phyloP scores from a whole-genome alignment of 2,888 invertebrate genomes.

The Empis livida region DNA sequence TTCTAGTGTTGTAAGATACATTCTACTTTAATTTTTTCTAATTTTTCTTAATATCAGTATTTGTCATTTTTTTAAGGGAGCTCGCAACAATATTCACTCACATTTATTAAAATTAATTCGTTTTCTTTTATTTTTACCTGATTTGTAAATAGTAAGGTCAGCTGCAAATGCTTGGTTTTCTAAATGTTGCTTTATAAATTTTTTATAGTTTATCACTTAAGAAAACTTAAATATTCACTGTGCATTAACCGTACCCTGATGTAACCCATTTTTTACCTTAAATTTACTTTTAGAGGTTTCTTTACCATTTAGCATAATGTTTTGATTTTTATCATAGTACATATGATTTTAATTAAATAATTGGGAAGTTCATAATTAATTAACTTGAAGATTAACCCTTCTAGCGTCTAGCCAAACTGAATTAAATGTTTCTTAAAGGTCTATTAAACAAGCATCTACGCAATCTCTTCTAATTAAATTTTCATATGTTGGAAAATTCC shows the following conservation, averaged over 20 bases:
- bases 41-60: neutral
- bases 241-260: neutral
- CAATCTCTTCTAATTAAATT: too few species aligned
- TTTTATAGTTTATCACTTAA: too few species aligned
- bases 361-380: neutral
- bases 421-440: neutral
- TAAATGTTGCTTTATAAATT: too few species aligned
- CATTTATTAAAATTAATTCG: neutral
- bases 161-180: slow-evolving; percentile 1
- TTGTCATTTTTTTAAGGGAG: neutral
- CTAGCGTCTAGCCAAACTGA: neutral
- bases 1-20: neutral
- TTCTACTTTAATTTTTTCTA: neutral
- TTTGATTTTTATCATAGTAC: neutral
- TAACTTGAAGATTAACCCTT: neutral
- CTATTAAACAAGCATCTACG: neutral
- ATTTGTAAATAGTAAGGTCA: neutral
- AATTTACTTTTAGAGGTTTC: neutral
- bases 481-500: too few species aligned
- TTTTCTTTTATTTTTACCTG: neutral
- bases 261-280: neutral
- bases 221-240: neutral
- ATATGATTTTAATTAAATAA: neutral
- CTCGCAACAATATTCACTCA: neutral
- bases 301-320: neutral